Base-by-base conservation (phyloP, 1,140 invertebrate species). In the Acromyrmex charruanus region DNA sequence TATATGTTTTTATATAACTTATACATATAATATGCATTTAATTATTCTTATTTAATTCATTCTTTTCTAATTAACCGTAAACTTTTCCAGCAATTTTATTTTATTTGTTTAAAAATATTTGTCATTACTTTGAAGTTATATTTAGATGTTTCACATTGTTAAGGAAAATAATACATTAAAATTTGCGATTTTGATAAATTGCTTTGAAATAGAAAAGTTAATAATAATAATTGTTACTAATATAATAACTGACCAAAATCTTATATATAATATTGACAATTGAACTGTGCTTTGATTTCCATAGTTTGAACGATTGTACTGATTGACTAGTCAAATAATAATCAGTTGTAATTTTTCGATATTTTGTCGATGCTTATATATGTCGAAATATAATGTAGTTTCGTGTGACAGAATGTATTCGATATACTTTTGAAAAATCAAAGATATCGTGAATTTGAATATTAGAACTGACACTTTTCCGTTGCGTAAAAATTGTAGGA, bases 401-500 rank as follows among this genome's bases (percentile, higher is more conserved):
- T 77, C 21, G 9, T 21, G 9, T 63, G 9, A 5, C 25, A n/a
- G 18, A 65, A 1, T 16, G 10, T 77, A 71, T 7, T 25, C n/a
- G 5, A 6, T 77, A 7, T 39, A 59, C 14, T 18, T 39, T 51
- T 9, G 5, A 65, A 1, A 79, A 51, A 77, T 18, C 6, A 39
- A 49, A 63, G 39, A 63, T 31, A 61, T n/a, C 12, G 2, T n/a
- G 7, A 49, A 21, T 59, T 14, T 9, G 14, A 18, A 51, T 53
- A 71, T 81, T 21, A 35, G 44, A 18, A 53, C 25, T 82, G 21
- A 69, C 53, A 25, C 31, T 63, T 71, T n/a, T 71, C 14, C 12
- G 18, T 85, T 61, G 39, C 51, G 58, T 31, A 28, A 66, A 55
- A 44, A 28, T 18, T n/a, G 28, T 31, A 31, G 3, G 28, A 65